Evolutionary conservation across 2,113 vertebrate genomes (phyloP), one percentile per base, ranked within the genome.

Genomic region (Scartelaos histophorus): DNA sequence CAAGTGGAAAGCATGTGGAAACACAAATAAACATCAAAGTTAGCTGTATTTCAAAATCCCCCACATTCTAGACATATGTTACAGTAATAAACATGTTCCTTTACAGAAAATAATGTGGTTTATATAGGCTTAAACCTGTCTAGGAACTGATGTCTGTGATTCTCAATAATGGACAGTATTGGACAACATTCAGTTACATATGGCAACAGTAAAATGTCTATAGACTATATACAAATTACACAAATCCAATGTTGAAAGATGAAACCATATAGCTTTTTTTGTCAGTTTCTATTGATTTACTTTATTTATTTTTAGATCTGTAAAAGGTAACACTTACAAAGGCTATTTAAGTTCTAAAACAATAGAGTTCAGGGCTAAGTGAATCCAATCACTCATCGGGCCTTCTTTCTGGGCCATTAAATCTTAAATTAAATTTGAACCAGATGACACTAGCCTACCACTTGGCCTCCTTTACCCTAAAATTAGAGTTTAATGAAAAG

Each of bases 21-120:
- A 66, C 10, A 81, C 46, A 85, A 29, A 83, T 69, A 87, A 54
- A 13, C 16, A 29, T 71, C 13, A 70, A 22, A 47, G 57, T 76
- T 24, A 80, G 25, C 34, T 25, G 13, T 29, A 13, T 34, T 2
- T 25, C 25, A 34, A 25, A 58, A 7, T n/a, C 4, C 19, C 5
- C n/a, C 17, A 61, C 58, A 17, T 61, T 58, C 12, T 19, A n/a
- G 7, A 60, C 1, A 22, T 19, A 10, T 29, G 12, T 24, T 57
- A 22, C 0, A 57, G 19, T n/a, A 13, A 47, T 47, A 47, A 13
- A 47, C 51, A 10, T 21, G 19, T n/a, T n/a, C 17, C n/a, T 54
- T n/a, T 54, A 54, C n/a, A n/a, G n/a, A n/a, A 21, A 1, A 53
- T 7, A 53, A 5, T 10, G 1, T 6, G 51, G 4, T 54, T n/a